phyloP scores from a whole-genome alignment of 2,113 vertebrate species.

The Gymnorhina tibicen region DNA sequence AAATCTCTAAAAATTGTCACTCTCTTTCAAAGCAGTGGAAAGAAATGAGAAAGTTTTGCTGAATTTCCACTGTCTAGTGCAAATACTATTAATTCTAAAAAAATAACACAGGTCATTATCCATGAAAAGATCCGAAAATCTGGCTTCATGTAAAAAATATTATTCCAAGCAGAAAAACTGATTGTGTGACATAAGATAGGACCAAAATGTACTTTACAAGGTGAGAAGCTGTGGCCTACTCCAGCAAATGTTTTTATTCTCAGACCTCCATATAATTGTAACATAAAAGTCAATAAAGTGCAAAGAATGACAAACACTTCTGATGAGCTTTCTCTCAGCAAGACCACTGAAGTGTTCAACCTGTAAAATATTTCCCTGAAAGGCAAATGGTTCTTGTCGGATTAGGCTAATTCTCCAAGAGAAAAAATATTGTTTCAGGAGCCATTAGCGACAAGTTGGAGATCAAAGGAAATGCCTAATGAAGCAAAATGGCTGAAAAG shows the following conservation, averaged over 20 bases:
- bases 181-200: not conserved
- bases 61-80: not conserved
- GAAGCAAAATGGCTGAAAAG: not conserved
- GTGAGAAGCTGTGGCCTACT: not conserved
- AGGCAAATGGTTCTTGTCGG: not conserved
- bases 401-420: not conserved
- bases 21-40: not conserved
- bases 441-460: not conserved
- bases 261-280: not conserved
- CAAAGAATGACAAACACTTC: not conserved
- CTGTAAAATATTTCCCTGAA: not conserved
- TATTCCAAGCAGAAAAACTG: not conserved
- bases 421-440: not conserved
- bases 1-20: not conserved
- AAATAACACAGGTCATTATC: not conserved
- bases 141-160: not conserved
- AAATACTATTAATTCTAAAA: not conserved
- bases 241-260: not conserved
- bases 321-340: not conserved
- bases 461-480: not conserved
- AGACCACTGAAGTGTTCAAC: not conserved
- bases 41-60: not conserved
- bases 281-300: not conserved
- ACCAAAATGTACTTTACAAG: not conserved
- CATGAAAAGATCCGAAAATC: too few species aligned